Percentiles rank a stretch among this genome's conserved stretches.
phyloP scores from a whole-genome alignment of 2,113 vertebrate genomes.

The Gallinago undulata region DNA sequence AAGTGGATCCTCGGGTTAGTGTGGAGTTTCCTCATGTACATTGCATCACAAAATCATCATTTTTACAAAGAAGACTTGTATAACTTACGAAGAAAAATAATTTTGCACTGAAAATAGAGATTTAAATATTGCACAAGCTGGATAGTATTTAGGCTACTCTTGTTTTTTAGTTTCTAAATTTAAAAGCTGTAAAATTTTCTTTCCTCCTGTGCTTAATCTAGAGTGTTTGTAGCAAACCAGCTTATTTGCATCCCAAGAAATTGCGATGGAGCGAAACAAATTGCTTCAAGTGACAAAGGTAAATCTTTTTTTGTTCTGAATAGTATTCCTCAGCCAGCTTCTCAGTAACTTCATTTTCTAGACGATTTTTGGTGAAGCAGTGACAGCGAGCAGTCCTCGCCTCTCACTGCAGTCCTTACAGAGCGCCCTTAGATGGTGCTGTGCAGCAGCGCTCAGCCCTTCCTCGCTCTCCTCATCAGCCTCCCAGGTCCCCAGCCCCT shows the following conservation, averaged over 20 bases:
- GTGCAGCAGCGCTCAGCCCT: neutral
- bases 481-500: neutral
- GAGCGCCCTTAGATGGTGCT: constrained; percentile 38
- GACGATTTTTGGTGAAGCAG: neutral
- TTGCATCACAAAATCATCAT: neutral
- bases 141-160: neutral
- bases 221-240: neutral
- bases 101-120: neutral
- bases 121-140: neutral
- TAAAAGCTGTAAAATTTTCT: neutral
- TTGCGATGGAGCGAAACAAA: neutral
- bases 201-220: neutral
- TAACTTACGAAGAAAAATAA: neutral
- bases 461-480: rapidly evolving
- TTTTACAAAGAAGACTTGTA: neutral
- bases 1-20: neutral
- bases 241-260: neutral
- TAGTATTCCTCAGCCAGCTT: neutral
- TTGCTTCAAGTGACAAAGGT: neutral
- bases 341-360: neutral
- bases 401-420: neutral
- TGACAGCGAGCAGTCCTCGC: rapidly evolving
- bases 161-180: neutral
- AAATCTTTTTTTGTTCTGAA: neutral
- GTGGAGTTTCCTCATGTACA: neutral